These are phyloP conservation scores for Machimus rusticus DNA, from an alignment of 2,888 invertebrate genomes.

Conservation along the genomic window DNA sequence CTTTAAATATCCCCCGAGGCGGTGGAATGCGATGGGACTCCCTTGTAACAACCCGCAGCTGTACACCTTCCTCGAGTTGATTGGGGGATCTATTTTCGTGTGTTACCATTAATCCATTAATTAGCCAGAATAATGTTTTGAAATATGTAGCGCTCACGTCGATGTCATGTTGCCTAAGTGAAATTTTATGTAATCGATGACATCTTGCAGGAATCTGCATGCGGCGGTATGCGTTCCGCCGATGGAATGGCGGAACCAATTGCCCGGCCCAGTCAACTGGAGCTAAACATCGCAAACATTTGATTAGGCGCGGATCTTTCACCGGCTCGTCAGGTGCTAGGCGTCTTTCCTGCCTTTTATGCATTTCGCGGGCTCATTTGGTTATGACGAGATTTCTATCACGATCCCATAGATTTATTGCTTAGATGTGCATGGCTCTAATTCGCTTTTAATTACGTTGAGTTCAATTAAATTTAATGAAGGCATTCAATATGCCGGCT, in stretches of 20 bases:
- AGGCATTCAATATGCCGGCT: not conserved
- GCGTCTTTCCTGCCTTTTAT: not conserved
- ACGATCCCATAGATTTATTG: not conserved
- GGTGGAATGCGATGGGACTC: not conserved
- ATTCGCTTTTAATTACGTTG: slow-evolving; percentile 24
- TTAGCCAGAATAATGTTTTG: slow-evolving; percentile 45
- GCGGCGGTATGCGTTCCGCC: not conserved
- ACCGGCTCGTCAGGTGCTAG: not conserved
- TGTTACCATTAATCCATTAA: slow-evolving; percentile 46
- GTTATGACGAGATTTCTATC: slow-evolving; percentile 6
- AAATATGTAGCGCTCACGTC: slow-evolving; percentile 16
- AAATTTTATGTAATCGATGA: slow-evolving; percentile 22
- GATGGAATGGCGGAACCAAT: slow-evolving; percentile 20
- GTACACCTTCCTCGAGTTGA: slow-evolving; percentile 42
- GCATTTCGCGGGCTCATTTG: not conserved
- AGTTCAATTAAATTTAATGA: slow-evolving; percentile 29
- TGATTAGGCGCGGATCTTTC: not conserved
- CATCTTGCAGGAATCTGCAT: not conserved
- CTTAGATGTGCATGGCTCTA: not conserved
- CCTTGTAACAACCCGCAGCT: slow-evolving; percentile 12
- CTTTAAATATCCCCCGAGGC: slow-evolving; percentile 15
- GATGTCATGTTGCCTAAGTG: slow-evolving; percentile 34
- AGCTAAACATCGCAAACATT: slow-evolving; percentile 12
- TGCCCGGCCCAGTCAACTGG: slow-evolving; percentile 3
- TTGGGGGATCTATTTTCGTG: slow-evolving; percentile 46